Conservation (phyloP, 2,888 invertebrate species). For the Scaptomyza cyrtandrae region DNA sequence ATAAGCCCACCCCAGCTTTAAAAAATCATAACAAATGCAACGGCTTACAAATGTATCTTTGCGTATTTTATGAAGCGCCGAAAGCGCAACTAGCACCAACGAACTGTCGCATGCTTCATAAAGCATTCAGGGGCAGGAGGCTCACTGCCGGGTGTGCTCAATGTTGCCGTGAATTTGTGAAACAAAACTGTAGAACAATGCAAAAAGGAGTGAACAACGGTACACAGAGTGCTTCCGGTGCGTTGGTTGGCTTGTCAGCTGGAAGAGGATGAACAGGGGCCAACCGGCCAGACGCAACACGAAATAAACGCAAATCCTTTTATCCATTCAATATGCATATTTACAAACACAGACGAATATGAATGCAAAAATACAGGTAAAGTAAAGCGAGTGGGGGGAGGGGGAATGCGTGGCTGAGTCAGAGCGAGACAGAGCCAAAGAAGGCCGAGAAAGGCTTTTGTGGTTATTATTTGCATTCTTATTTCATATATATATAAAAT, state of each 20-base stretch:
- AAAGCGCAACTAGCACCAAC: conserved; percentile 18
- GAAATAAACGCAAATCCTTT: conserved; percentile 69
- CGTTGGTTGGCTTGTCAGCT: conserved; percentile 51
- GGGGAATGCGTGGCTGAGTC: no score
- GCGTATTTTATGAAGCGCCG: conserved; percentile 28
- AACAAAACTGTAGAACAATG: conserved; percentile 57
- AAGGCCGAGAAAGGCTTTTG: conserved; percentile 50
- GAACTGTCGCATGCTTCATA: conserved; percentile 31
- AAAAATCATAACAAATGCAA: conserved; percentile 11
- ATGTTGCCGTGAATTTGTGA: conserved; percentile 34
- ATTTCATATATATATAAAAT: conserved; percentile 24
- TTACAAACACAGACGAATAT: conserved; percentile 36
- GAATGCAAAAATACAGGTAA: conserved; percentile 33
- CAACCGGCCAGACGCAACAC: conserved; percentile 50
- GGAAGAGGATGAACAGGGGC: conserved; percentile 1
- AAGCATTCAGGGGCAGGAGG: conserved; percentile 40
- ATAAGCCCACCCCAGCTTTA: conserved; percentile 2
- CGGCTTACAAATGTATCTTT: background rate
- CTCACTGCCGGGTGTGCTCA: background rate
- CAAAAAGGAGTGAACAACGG: conserved; percentile 24
- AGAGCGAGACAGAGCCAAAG: conserved; percentile 2
- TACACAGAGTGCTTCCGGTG: conserved; percentile 57
- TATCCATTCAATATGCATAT: conserved; percentile 72
- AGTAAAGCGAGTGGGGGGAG: conserved; percentile 21
- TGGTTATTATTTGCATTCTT: conserved; percentile 66